Conservation (phyloP, 2,113 vertebrate genomes). For the Saimiri boliviensis region DNA sequence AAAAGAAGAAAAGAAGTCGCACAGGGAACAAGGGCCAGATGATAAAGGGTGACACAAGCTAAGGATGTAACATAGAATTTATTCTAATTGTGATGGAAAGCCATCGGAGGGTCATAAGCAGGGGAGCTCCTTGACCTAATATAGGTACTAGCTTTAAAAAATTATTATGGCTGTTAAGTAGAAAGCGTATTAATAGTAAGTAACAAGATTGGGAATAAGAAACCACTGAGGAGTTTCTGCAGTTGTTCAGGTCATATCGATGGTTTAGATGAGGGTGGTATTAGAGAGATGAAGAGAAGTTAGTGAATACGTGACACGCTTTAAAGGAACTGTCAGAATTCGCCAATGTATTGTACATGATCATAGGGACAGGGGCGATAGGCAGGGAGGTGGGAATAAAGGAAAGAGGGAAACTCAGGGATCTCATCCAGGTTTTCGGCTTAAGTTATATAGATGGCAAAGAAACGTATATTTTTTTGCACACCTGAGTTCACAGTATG, state of each 20-base stretch:
- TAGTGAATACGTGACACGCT: rapidly evolving
- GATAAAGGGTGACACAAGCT: rapidly evolving
- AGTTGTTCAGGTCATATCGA: rapidly evolving
- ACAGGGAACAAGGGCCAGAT: not conserved
- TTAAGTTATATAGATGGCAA: not conserved
- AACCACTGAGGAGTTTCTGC: not conserved
- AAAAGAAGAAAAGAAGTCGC: not conserved
- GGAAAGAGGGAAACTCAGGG: not conserved
- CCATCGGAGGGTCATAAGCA: not conserved
- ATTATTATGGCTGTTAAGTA: no score
- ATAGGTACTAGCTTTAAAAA: not conserved
- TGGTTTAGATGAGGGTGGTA: not conserved
- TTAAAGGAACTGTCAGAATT: not conserved
- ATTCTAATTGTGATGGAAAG: not conserved
- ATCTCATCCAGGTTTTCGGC: not conserved
- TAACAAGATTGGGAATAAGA: not conserved
- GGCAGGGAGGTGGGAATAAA: no score
- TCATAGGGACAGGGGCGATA: no score
- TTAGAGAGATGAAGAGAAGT: not conserved
- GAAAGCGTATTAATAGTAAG: not conserved
- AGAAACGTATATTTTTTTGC: conserved; percentile 12
- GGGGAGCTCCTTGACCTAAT: not conserved
- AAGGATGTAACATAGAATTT: not conserved
- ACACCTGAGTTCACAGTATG: not conserved
- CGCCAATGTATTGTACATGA: rapidly evolving